These are phyloP conservation scores for Gobio gobio DNA, from an alignment of 2,113 vertebrate genomes.

Conservation along the genomic window DNA sequence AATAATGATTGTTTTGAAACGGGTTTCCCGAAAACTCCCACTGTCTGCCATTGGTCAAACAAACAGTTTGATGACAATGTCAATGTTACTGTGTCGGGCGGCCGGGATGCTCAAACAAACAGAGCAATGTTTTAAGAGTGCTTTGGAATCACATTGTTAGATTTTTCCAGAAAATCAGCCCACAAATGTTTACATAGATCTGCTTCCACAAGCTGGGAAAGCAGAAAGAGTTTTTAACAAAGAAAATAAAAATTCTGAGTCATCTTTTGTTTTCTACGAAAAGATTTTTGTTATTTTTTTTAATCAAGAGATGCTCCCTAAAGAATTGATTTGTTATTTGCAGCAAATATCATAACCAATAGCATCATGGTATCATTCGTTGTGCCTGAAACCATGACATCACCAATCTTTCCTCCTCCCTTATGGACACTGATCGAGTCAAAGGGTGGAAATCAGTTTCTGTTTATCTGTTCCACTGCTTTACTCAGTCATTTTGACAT, in stretches of 20 bases:
- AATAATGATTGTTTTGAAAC: not conserved
- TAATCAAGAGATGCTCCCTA: not conserved
- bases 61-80: not conserved
- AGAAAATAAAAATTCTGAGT: not conserved
- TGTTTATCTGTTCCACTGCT: not conserved
- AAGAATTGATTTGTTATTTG: not conserved
- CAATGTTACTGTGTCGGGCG: not conserved
- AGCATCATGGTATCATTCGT: not conserved
- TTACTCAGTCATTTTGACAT: not conserved
- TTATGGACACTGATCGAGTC: not conserved
- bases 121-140: not conserved
- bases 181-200: not conserved
- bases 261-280: not conserved
- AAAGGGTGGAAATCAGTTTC: constrained; percentile 36
- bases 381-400: not conserved
- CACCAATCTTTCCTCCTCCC: not conserved
- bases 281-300: not conserved
- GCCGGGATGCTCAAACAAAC: constrained; percentile 3
- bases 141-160: not conserved
- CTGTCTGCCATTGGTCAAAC: not conserved
- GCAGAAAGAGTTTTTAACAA: not conserved
- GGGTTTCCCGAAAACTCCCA: not conserved
- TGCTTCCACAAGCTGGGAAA: not conserved
- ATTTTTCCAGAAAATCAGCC: not conserved
- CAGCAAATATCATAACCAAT: not conserved